Percentiles rank a stretch among this genome's conserved stretches.
Evolutionary conservation across 2,113 vertebrate species (phyloP).

Genomic region (Hypanus sabinus): DNA sequence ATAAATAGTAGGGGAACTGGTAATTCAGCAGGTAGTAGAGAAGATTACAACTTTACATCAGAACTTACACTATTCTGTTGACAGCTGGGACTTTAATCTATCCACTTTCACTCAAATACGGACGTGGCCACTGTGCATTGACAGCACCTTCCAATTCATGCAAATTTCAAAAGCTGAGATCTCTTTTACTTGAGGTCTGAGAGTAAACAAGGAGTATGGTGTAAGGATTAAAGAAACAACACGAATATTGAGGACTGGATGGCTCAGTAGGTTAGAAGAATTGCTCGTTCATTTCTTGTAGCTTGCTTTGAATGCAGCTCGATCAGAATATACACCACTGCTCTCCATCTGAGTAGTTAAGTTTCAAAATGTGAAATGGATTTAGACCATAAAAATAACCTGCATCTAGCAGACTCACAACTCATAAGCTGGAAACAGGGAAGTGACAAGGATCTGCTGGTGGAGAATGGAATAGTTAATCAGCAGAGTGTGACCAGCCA

Average conservation of each 20-base stretch:
- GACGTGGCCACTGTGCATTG: neutral
- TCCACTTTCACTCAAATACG: neutral
- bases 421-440: neutral
- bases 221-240: neutral
- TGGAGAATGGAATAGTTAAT: neutral
- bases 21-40: neutral
- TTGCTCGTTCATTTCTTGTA: constrained; percentile 1
- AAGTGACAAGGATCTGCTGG: neutral
- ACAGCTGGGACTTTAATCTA: neutral
- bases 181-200: neutral
- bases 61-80: neutral
- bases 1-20: neutral
- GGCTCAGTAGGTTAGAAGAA: neutral
- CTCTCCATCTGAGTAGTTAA: neutral
- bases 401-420: neutral
- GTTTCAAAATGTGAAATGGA: neutral
- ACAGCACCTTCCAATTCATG: neutral
- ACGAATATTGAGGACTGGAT: neutral
- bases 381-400: neutral
- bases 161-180: neutral
- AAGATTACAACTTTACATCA: neutral
- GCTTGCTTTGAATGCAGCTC: neutral
- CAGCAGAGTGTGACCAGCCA: neutral
- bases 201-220: neutral
- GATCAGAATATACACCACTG: neutral